A percentile compares a stretch with the other conserved stretches of the same genome.
These are phyloP conservation scores for Stenchaetothrips biformis DNA, from an alignment of 2,888 invertebrate species.

Conservation along the genomic window DNA sequence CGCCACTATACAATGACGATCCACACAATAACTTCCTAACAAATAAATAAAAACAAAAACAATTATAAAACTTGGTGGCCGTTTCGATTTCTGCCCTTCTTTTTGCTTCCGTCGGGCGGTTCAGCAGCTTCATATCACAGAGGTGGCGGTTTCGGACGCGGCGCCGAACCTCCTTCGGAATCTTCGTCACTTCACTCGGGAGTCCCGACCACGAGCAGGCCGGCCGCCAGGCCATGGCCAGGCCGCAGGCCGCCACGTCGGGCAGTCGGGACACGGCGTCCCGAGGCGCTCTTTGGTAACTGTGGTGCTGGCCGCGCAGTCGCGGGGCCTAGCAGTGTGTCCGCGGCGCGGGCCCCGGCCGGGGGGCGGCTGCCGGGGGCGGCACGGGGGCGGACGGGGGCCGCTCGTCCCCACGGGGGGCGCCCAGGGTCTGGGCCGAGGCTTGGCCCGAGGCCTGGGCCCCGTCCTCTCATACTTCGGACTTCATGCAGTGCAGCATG, in stretches of 20 bases:
- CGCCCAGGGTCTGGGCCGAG: slow-evolving; percentile 32
- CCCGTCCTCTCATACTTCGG: slow-evolving; percentile 41
- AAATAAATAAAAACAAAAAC: slow-evolving; percentile 1
- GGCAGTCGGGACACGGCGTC: neutral
- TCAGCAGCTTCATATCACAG: too few species aligned
- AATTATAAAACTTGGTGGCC: neutral
- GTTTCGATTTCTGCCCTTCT: neutral
- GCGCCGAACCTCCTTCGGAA: too few species aligned
- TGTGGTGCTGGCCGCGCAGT: neutral
- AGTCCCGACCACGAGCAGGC: too few species aligned
- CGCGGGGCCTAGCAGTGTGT: too few species aligned
- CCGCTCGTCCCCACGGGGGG: neutral
- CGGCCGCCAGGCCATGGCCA: too few species aligned
- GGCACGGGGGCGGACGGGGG: neutral
- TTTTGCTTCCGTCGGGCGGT: neutral
- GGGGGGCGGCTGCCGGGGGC: neutral
- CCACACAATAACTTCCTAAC: neutral
- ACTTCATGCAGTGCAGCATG: slow-evolving; percentile 55
- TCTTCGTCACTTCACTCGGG: too few species aligned
- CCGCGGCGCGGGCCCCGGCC: neutral
- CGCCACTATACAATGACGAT: slow-evolving; percentile 13
- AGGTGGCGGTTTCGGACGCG: too few species aligned
- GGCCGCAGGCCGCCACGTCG: too few species aligned
- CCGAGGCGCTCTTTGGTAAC: slow-evolving; percentile 12
- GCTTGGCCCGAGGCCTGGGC: slow-evolving; percentile 34